These are phyloP conservation scores for Zele albiditarsus DNA, from an alignment of 2,888 invertebrate genomes.

Conservation along the genomic window DNA sequence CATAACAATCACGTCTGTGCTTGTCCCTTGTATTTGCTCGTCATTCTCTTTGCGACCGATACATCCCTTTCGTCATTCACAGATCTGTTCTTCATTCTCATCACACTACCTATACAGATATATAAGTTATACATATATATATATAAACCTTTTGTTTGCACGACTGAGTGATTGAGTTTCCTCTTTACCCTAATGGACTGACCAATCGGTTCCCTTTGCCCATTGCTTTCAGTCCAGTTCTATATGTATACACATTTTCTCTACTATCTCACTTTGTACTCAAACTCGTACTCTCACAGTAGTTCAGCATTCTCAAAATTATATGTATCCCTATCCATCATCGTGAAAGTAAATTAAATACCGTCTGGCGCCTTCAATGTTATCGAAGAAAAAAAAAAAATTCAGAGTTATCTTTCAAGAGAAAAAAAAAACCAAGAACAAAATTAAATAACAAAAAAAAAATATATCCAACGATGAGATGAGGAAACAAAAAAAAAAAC, in stretches of 20 bases:
- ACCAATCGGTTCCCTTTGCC: constrained; percentile 39
- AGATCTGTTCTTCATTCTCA: constrained; percentile 13
- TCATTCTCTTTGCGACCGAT: constrained; percentile 9
- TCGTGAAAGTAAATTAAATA: constrained; percentile 35
- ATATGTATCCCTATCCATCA: constrained; percentile 27
- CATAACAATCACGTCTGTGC: neutral
- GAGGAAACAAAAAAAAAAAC: neutral
- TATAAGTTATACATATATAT: neutral
- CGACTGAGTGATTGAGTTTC: constrained; percentile 50
- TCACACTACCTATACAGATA: neutral
- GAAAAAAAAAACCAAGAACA: neutral
- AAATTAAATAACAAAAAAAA: neutral
- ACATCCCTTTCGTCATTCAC: constrained; percentile 17
- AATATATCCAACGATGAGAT: neutral
- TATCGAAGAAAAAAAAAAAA: constrained; percentile 22
- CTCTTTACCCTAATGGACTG: constrained; percentile 43
- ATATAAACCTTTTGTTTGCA: constrained; percentile 40
- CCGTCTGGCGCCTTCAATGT: constrained; percentile 15
- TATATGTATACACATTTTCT: constrained; percentile 12
- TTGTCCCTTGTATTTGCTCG: constrained; percentile 25
- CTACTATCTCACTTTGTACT: neutral
- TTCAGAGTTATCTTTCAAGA: neutral
- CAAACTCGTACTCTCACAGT: neutral
- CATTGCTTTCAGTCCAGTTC: constrained; percentile 34
- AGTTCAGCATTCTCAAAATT: constrained; percentile 13